Percentiles rank a stretch among this genome's conserved stretches.
These are phyloP conservation scores for Phocides pigmalion DNA, from an alignment of 1,140 invertebrate genomes.

Conservation along the genomic window DNA sequence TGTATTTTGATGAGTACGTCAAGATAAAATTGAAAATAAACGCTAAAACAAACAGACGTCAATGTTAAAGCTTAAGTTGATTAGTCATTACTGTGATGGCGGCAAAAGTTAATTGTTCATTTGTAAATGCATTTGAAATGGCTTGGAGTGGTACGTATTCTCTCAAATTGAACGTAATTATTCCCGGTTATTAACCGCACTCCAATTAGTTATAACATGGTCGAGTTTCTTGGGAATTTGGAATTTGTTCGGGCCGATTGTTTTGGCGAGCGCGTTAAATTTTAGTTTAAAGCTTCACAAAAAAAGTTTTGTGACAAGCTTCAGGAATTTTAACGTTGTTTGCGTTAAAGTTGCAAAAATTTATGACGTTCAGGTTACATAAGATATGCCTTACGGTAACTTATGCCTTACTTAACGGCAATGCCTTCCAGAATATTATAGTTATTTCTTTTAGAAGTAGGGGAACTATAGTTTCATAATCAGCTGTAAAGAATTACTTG, in stretches of 20 bases:
- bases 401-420: too few relatives aligned
- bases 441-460: too few relatives aligned
- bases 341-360: too few relatives aligned
- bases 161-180: slow-evolving; percentile 25
- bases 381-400: too few relatives aligned
- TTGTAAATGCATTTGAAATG: slow-evolving; percentile 27
- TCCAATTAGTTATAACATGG: slow-evolving; percentile 11
- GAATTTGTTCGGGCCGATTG: background rate
- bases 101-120: slow-evolving; percentile 29
- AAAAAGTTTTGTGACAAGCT: background rate
- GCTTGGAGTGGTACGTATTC: slow-evolving; percentile 16
- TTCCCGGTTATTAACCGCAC: slow-evolving; percentile 28
- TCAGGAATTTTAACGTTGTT: too few relatives aligned
- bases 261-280: background rate
- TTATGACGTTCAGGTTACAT: too few relatives aligned
- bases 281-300: background rate
- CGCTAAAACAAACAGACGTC: background rate
- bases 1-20: background rate
- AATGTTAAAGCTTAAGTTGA: slow-evolving; percentile 1
- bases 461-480: too few relatives aligned
- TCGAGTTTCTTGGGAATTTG: slow-evolving; percentile 2
- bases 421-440: too few relatives aligned
- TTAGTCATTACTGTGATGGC: slow-evolving; percentile 21
- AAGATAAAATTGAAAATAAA: background rate
- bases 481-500: too few relatives aligned